These are phyloP conservation scores for Novumbra hubbsi DNA, from an alignment of 2,797 vertebrate species.

Conservation along the genomic window DNA sequence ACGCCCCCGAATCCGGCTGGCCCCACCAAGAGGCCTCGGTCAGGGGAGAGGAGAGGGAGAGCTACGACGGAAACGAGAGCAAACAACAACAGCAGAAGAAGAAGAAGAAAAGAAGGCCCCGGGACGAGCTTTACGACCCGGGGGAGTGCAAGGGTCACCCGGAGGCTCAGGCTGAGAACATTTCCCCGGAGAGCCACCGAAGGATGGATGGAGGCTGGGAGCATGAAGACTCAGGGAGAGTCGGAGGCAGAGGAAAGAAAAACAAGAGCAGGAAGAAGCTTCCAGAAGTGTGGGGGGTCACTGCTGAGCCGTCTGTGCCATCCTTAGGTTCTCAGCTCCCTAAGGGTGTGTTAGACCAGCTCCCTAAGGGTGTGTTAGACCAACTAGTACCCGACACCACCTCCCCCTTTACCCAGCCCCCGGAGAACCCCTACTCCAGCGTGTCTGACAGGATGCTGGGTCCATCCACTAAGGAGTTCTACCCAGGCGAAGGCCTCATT, in stretches of 20 bases:
- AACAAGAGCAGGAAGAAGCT: conserved; percentile 77
- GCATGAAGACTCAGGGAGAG: conserved; percentile 64
- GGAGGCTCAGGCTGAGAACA: conserved; percentile 57
- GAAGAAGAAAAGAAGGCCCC: conserved; percentile 78
- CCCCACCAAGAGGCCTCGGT: conserved; percentile 52
- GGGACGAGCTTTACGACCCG: conserved; percentile 65
- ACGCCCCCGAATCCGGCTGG: conserved; percentile 54
- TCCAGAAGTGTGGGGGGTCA: conserved; percentile 75
- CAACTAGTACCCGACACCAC: conserved; percentile 29
- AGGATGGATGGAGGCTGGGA: conserved; percentile 69
- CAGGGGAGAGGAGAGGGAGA: conserved; percentile 66
- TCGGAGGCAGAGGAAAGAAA: conserved; percentile 68
- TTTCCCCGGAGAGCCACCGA: conserved; percentile 50
- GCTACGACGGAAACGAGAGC: conserved; percentile 59
- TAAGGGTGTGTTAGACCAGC: conserved; percentile 46
- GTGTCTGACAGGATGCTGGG: conserved; percentile 14
- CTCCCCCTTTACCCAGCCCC: neutral
- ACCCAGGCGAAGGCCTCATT: conserved; percentile 49
- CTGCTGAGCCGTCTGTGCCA: conserved; percentile 59
- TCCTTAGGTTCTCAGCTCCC: conserved; percentile 32
- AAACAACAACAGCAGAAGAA: conserved; percentile 70
- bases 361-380: conserved; percentile 44
- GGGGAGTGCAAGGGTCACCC: conserved; percentile 41
- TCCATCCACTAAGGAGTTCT: conserved; percentile 45
- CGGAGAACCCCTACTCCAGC: conserved; percentile 42